Evolutionary conservation across 2,888 invertebrate genomes (phyloP), one percentile per base, ranked within the genome.

Genomic region (Deilephila porcellus): DNA sequence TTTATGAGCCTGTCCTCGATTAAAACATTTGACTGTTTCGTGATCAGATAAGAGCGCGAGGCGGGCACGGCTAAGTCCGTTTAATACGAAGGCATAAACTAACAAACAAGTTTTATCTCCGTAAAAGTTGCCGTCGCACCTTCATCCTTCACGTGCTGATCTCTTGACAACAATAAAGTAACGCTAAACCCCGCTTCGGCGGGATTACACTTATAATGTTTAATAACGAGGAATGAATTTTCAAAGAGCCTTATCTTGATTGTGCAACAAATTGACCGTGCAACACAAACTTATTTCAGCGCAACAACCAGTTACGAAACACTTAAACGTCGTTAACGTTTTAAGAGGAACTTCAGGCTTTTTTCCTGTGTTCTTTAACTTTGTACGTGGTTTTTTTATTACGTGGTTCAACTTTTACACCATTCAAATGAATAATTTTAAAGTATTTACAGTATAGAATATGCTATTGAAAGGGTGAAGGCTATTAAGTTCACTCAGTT

Each of bases 81-180:
- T 84, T 88, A 88, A 86, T 86, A 85, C 84, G 80, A 80, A 84
- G 80, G 83, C 83, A 86, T 86, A 88, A 84, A 93, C 88, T 90
- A 90, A 90, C 90, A 91, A 92, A 92, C 92, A 93, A 93, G 91
- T 92, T 91, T 93, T 93, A 93, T 92, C 93, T 89, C 84, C 83
- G 83, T 85, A 81, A 83, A 90, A 92, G 90, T 92, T 92, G 80
- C 82, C 83, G 85, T 86, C 86, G 86, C 90, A 92, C 92, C 92
- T 93, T 92, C 91, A 93, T 93, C 92, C 91, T 90, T 91, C 92
- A 91, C 91, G 91, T 89, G 85, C 87, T 90, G 89, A 89, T 91
- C 91, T 91, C 88, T 85, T 84, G 85, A 85, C 88, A 90, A 92
- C 90, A 91, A 90, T 90, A 90, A 91, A 91, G 89, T 88, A 81